Evolutionary conservation across 30 jellyfish, hydroid and myxozoan genomes (phyloP).

Genomic region (Rhopilema esculentum): DNA sequence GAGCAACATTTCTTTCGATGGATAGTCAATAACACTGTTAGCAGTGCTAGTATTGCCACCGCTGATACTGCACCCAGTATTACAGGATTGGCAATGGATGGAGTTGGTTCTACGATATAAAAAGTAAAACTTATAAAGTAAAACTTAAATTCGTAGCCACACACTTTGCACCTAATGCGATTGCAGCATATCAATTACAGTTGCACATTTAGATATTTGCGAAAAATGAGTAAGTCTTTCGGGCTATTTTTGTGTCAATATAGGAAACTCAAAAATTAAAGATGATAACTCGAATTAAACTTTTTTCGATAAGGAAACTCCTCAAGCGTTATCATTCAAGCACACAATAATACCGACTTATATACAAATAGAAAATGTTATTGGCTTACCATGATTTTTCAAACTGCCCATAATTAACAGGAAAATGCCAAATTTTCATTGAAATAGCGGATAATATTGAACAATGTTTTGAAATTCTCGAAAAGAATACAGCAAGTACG

Average conservation of each 20-base stretch:
- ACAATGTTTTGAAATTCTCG: not conserved
- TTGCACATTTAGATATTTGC: not conserved
- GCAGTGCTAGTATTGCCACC: slow-evolving; percentile 34
- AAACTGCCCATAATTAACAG: slow-evolving; percentile 5
- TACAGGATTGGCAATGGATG: slow-evolving; percentile 35
- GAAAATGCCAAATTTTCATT: not conserved
- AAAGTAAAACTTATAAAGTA: not conserved
- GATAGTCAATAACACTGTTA: slow-evolving; percentile 50
- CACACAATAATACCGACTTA: too few species aligned
- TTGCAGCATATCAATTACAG: not conserved
- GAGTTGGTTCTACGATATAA: slow-evolving; percentile 6
- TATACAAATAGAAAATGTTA: not conserved
- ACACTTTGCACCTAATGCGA: not conserved
- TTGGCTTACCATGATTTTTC: slow-evolving; percentile 7
- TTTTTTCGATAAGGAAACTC: too few species aligned
- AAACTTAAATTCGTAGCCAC: not conserved
- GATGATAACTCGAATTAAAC: too few species aligned
- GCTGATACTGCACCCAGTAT: slow-evolving; percentile 70
- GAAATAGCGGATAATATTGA: not conserved
- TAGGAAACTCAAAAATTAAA: too few species aligned
- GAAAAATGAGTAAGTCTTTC: too few species aligned
- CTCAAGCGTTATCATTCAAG: too few species aligned
- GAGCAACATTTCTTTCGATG: slow-evolving; percentile 52
- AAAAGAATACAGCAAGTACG: slow-evolving; percentile 60
- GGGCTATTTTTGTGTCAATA: too few species aligned